Percentiles rank a stretch among this genome's conserved stretches.
These are phyloP conservation scores for Vannuccia rotundouncinata DNA, from an alignment of 2,888 invertebrate genomes.

Conservation along the genomic window DNA sequence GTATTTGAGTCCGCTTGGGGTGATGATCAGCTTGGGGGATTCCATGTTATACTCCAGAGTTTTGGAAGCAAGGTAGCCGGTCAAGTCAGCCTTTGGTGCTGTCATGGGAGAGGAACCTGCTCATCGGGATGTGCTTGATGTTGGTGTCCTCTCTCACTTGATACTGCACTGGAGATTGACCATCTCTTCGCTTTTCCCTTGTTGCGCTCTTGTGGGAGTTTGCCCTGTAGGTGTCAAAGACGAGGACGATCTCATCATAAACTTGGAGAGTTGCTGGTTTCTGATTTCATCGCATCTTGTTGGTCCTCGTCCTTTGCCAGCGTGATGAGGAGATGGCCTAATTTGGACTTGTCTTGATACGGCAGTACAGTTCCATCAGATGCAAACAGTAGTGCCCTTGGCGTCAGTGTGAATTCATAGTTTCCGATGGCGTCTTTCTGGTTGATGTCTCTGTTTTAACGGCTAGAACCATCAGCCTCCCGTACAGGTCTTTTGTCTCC, in stretches of 20 bases:
- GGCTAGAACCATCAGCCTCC: no score
- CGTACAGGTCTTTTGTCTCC: slow-evolving; percentile 37
- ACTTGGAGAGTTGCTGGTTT: no score
- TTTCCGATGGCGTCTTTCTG: no score
- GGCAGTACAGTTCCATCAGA: no score
- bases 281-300: no score
- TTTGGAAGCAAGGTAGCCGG: not conserved
- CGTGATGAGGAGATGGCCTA: no score
- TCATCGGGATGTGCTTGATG: slow-evolving; percentile 15
- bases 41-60: not conserved
- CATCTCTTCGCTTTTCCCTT: slow-evolving; percentile 24
- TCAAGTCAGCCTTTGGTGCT: slow-evolving; percentile 6
- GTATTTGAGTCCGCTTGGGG: no score
- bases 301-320: no score
- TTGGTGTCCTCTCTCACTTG: not conserved
- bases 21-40: slow-evolving; percentile 5
- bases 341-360: no score
- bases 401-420: no score
- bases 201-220: slow-evolving; percentile 38
- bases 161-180: not conserved
- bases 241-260: slow-evolving; percentile 38
- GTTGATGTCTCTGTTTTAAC: no score
- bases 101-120: slow-evolving; percentile 9
- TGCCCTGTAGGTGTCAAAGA: slow-evolving; percentile 39
- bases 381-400: no score